A percentile compares a stretch with the other conserved stretches of the same genome.
Evolutionary conservation across 2,888 invertebrate genomes (phyloP).

Genomic region (Cotesia congregata): DNA sequence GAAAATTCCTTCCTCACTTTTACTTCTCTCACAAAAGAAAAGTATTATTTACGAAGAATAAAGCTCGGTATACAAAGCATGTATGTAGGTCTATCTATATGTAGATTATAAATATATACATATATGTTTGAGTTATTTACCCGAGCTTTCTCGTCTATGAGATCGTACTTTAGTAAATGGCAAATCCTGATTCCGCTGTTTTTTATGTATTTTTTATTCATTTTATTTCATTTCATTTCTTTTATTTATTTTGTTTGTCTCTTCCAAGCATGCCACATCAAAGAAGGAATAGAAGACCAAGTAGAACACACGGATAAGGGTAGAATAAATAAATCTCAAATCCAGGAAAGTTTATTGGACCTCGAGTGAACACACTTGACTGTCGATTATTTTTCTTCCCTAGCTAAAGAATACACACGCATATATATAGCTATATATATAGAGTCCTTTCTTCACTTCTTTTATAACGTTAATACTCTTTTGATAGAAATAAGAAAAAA

Average conservation of each 20-base stretch:
- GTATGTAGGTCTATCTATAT: background rate
- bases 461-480: slow-evolving; percentile 25
- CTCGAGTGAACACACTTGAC: background rate
- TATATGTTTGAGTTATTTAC: background rate
- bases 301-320: background rate
- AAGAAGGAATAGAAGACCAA: background rate
- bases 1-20: background rate
- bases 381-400: background rate
- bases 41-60: background rate
- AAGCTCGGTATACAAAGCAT: background rate
- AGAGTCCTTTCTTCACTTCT: background rate
- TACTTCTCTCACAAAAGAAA: background rate
- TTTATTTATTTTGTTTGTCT: background rate
- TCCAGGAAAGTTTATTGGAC: background rate
- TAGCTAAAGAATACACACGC: background rate
- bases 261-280: background rate
- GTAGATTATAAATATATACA: background rate
- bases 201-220: background rate
- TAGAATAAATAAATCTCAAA: background rate
- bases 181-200: background rate
- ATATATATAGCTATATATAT: slow-evolving; percentile 19
- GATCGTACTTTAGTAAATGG: slow-evolving; percentile 1
- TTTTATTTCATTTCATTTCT: too few species aligned
- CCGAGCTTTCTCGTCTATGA: background rate
- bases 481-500: slow-evolving; percentile 24